A percentile compares a stretch with the other conserved stretches of the same genome.
Conservation (phyloP, 2,113 vertebrate genomes). For the Burhinus oedicnemus region DNA sequence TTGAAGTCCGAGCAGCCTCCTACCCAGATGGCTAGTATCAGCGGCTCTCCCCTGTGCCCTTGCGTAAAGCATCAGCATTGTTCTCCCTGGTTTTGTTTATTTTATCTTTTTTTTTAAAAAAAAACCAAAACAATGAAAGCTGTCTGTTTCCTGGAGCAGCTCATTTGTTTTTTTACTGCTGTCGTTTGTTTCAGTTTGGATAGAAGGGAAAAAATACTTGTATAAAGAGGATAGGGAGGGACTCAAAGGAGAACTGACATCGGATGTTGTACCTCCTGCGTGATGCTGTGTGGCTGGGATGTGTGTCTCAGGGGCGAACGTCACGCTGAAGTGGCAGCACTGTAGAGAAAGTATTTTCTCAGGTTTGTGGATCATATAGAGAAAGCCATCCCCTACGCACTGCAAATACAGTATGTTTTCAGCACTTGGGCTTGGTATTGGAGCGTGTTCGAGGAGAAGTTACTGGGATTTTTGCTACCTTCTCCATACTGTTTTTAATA, state of each 20-base stretch:
- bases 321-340: background rate
- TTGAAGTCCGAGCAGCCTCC: background rate
- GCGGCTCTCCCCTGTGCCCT: background rate
- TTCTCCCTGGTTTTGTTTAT: background rate
- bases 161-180: background rate
- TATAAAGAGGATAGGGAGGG: background rate
- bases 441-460: background rate
- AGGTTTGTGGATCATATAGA: background rate
- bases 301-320: background rate
- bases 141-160: background rate
- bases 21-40: constrained; percentile 18
- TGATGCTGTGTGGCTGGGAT: background rate
- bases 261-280: background rate
- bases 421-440: background rate
- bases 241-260: background rate
- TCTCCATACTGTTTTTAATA: background rate
- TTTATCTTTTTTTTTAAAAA: background rate
- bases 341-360: background rate
- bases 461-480: background rate
- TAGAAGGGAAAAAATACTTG: background rate
- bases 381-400: background rate
- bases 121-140: background rate
- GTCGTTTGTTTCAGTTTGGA: background rate
- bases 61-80: background rate
- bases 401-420: background rate